These are phyloP conservation scores for Graphium colonna DNA, from an alignment of 2,888 invertebrate species.

Conservation along the genomic window DNA sequence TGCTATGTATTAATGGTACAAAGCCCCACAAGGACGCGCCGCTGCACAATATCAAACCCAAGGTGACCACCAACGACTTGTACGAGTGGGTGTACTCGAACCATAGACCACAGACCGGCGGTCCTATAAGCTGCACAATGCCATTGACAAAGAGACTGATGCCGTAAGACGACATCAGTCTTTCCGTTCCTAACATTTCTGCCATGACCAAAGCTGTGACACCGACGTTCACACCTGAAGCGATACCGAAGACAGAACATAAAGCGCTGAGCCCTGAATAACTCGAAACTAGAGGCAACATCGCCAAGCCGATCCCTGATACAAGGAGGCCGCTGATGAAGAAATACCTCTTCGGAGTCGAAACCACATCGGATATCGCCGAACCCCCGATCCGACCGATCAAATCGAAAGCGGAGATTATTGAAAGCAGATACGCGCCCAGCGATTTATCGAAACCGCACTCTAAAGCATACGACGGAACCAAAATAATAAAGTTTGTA, in stretches of 20 bases:
- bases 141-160: slow-evolving; percentile 93
- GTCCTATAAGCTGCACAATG: slow-evolving; percentile 88
- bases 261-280: slow-evolving; percentile 84
- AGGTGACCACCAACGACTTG: slow-evolving; percentile 85
- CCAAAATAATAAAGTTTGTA: slow-evolving; percentile 90
- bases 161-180: slow-evolving; percentile 92
- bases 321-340: slow-evolving; percentile 88
- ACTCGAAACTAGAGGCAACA: slow-evolving; percentile 84
- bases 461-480: slow-evolving; percentile 87
- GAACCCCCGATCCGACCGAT: slow-evolving; percentile 92
- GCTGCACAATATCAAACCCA: slow-evolving; percentile 85
- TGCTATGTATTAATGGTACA: slow-evolving; percentile 84
- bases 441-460: slow-evolving; percentile 85
- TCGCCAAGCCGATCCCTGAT: slow-evolving; percentile 86
- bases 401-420: slow-evolving; percentile 89
- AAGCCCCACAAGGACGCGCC: slow-evolving; percentile 88
- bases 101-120: slow-evolving; percentile 90
- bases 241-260: slow-evolving; percentile 89
- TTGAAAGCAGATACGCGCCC: slow-evolving; percentile 87
- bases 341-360: slow-evolving; percentile 90
- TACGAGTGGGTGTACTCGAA: slow-evolving; percentile 83
- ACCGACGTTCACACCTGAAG: slow-evolving; percentile 92
- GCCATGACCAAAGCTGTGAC: slow-evolving; percentile 94
- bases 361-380: slow-evolving; percentile 87
- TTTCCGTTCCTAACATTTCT: slow-evolving; percentile 90